phyloP scores from a whole-genome alignment of 2,113 vertebrate species.

The Apaloderma vittatum region DNA sequence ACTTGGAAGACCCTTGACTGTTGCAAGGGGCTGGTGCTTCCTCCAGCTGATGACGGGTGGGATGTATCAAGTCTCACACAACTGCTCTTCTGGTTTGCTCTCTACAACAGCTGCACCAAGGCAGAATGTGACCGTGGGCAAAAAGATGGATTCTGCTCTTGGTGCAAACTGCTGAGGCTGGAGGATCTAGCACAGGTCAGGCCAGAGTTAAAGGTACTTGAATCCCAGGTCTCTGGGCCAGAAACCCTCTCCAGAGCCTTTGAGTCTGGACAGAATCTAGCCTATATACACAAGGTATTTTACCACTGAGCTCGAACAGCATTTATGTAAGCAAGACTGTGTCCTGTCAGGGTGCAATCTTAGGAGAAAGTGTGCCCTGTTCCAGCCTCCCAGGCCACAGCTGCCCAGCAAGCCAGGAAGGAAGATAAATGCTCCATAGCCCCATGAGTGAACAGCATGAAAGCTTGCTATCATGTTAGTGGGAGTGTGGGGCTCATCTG shows the following conservation, averaged over 20 bases:
- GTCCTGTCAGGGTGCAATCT: background rate
- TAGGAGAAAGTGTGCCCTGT: background rate
- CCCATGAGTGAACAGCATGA: background rate
- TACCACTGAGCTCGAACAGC: background rate
- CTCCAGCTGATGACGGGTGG: background rate
- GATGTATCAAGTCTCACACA: accelerated
- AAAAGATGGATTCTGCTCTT: background rate
- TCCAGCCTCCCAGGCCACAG: background rate
- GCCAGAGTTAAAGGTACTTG: background rate
- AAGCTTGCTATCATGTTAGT: background rate
- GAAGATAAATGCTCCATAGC: background rate
- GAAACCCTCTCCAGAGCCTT: background rate
- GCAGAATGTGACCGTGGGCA: background rate
- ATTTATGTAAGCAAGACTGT: background rate
- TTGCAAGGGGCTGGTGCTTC: background rate
- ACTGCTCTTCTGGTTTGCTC: background rate
- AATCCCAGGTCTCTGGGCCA: background rate
- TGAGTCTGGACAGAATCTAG: background rate
- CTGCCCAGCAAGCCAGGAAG: background rate
- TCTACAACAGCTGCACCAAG: background rate
- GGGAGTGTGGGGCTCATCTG: background rate
- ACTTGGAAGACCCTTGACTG: background rate
- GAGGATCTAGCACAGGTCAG: background rate
- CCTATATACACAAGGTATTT: background rate
- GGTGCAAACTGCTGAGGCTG: background rate